Evolutionary conservation across 2,888 invertebrate genomes (phyloP).

Genomic region (Ophion ventricosus): DNA sequence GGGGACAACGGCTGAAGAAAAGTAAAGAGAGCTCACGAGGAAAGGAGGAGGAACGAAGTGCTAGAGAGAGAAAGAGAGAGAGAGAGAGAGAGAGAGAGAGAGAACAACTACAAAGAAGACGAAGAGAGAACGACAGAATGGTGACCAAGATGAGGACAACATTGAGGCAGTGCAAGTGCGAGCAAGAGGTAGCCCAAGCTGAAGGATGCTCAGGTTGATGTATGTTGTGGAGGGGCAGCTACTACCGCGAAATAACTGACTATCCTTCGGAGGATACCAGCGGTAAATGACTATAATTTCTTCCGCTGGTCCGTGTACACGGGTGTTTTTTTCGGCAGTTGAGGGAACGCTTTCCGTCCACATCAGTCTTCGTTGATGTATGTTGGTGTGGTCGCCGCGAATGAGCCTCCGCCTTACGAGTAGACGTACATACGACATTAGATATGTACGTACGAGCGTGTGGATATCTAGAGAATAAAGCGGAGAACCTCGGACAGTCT

Average conservation of each 20-base stretch:
- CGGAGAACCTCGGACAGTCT: constrained; percentile 42
- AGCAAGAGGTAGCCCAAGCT: constrained; percentile 26
- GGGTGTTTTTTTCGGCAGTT: constrained; percentile 41
- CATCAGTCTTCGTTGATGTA: constrained; percentile 23
- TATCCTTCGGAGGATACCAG: constrained; percentile 74
- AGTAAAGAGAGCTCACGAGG: constrained; percentile 26
- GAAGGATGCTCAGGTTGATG: constrained; percentile 18
- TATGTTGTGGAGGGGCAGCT: constrained; percentile 70
- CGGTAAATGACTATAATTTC: constrained; percentile 83
- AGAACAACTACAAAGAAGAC: constrained; percentile 4
- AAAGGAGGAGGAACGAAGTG: constrained; percentile 15
- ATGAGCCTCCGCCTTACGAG: constrained; percentile 50
- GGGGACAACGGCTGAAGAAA: constrained; percentile 5
- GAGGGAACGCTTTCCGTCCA: constrained; percentile 35
- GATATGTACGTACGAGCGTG: constrained; percentile 36
- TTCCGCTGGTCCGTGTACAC: constrained; percentile 72
- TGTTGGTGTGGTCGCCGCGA: constrained; percentile 28
- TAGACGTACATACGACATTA: constrained; percentile 26
- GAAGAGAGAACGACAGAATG: constrained; percentile 1
- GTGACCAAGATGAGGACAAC: constrained; percentile 16
- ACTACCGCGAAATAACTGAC: constrained; percentile 81
- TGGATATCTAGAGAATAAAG: constrained; percentile 48
- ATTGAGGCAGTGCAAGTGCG: constrained; percentile 28
- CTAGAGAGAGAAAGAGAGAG: constrained; percentile 10
- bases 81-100: background rate